phyloP scores from a whole-genome alignment of 2,888 invertebrate species.

The Lasioglossum zephyrum region DNA sequence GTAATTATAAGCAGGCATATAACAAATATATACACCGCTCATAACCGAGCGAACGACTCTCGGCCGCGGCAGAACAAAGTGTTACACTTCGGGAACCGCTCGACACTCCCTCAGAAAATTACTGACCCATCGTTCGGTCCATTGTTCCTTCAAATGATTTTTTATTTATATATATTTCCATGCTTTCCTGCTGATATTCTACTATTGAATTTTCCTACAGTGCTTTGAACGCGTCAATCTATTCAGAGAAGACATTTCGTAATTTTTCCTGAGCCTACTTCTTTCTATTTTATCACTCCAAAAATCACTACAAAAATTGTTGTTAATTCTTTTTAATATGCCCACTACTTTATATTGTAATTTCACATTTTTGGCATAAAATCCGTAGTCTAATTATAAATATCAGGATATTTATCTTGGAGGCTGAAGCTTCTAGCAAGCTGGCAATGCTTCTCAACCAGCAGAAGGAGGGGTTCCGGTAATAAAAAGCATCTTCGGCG shows the following conservation, averaged over 20 bases:
- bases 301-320: too few relatives aligned
- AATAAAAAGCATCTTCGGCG: constrained; percentile 18
- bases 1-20: constrained; percentile 46
- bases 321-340: too few relatives aligned
- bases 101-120: not conserved
- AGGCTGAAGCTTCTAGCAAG: not conserved
- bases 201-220: not conserved
- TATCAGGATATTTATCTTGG: too few relatives aligned
- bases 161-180: not conserved
- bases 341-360: too few relatives aligned
- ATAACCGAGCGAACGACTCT: not conserved
- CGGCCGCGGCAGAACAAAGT: not conserved
- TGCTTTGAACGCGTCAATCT: not conserved
- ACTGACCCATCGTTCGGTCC: not conserved
- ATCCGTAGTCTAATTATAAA: too few relatives aligned
- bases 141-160: not conserved
- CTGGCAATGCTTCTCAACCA: not conserved
- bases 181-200: too few relatives aligned
- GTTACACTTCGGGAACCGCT: not conserved
- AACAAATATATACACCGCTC: constrained; percentile 39
- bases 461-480: not conserved
- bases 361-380: too few relatives aligned
- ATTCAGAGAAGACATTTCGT: too few relatives aligned
- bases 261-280: too few relatives aligned
- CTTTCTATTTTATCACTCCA: too few relatives aligned